Conservation (phyloP, 2,113 vertebrate species). For the Hippopotamus amphibius region DNA sequence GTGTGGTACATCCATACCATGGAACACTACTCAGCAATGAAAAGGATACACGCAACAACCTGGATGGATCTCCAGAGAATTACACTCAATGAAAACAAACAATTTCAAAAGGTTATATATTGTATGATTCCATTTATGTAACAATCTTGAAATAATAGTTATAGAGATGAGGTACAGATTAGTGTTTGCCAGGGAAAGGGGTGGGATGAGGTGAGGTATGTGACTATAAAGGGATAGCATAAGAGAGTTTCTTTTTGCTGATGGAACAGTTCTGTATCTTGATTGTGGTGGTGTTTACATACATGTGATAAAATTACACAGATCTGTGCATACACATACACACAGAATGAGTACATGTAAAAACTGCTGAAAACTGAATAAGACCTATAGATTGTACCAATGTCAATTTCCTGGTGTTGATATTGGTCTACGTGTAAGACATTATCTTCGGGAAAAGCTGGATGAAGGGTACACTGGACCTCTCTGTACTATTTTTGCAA, state of each 20-base stretch:
- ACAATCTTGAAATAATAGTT: neutral
- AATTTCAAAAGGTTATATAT: neutral
- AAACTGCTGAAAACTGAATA: neutral
- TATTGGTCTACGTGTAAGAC: slow-evolving; percentile 6
- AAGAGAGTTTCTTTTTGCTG: slow-evolving; percentile 17
- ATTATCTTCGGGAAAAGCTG: neutral
- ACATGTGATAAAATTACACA: neutral
- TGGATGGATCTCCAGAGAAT: neutral
- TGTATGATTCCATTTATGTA: neutral
- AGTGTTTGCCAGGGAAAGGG: neutral
- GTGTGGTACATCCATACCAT: neutral
- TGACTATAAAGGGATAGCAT: neutral
- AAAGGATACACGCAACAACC: neutral
- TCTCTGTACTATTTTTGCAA: slow-evolving; percentile 26
- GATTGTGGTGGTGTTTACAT: neutral
- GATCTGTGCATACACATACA: neutral
- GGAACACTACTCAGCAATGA: neutral
- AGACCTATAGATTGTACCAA: neutral
- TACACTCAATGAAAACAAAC: neutral
- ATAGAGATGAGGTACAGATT: neutral
- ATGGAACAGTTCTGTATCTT: neutral
- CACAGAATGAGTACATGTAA: neutral
- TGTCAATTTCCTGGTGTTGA: slow-evolving; percentile 17
- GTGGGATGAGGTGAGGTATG: neutral
- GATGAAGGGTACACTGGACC: neutral